A percentile compares a stretch with the other conserved stretches of the same genome.
These are phyloP conservation scores for Clytia hemisphaerica DNA, from an alignment of 30 jellyfish, hydroid and myxozoan species.

Conservation along the genomic window DNA sequence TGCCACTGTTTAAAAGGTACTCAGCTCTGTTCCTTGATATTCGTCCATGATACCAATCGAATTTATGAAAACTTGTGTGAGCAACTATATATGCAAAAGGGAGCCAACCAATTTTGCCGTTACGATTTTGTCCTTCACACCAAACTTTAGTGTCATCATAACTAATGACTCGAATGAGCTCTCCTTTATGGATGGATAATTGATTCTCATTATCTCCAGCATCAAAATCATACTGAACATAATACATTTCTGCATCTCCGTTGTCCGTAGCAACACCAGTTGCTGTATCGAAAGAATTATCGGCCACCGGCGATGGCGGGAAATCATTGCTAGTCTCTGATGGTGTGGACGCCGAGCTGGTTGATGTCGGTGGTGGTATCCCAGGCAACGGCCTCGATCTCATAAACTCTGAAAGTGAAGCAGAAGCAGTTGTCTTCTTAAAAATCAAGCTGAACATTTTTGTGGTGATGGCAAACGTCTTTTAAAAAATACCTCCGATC, in stretches of 20 bases:
- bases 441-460: background rate
- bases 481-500: too few relatives aligned
- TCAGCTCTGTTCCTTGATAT: conserved; percentile 92
- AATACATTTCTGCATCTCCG: conserved; percentile 55
- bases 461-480: background rate
- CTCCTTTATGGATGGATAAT: conserved; percentile 64
- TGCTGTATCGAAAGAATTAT: background rate
- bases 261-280: conserved; percentile 2
- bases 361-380: conserved; percentile 31
- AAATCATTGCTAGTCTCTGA: conserved; percentile 4
- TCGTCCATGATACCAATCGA: conserved; percentile 91
- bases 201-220: conserved; percentile 69
- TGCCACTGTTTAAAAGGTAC: conserved; percentile 84
- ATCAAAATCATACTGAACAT: conserved; percentile 79
- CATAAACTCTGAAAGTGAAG: conserved; percentile 57
- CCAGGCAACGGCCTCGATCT: conserved; percentile 85
- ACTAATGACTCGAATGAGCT: conserved; percentile 45
- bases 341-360: conserved; percentile 11
- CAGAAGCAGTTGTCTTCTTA: background rate
- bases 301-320: conserved; percentile 28
- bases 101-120: conserved; percentile 78
- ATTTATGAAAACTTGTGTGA: conserved; percentile 57
- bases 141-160: conserved; percentile 59
- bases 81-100: conserved; percentile 76
- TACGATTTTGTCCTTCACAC: conserved; percentile 78